These are phyloP conservation scores for Otocyon megalotis DNA, from an alignment of 2,113 vertebrate genomes.

Conservation along the genomic window DNA sequence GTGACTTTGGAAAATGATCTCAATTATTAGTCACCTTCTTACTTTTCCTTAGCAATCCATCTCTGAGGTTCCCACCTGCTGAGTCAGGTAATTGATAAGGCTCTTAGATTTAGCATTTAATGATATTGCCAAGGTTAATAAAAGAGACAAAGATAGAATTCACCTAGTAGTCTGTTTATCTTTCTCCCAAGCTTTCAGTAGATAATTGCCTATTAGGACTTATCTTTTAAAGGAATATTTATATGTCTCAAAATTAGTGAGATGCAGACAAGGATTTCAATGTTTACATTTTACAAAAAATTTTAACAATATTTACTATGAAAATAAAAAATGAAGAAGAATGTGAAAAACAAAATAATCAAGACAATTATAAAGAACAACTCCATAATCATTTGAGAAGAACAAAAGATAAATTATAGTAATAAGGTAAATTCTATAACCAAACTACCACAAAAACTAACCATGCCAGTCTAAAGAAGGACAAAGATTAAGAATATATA, in stretches of 20 bases:
- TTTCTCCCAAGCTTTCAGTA: background rate
- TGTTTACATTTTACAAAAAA: background rate
- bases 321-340: background rate
- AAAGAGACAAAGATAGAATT: background rate
- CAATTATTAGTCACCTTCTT: background rate
- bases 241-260: background rate
- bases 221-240: background rate
- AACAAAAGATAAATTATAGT: background rate
- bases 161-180: background rate
- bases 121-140: background rate
- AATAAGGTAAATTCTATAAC: conserved; percentile 40
- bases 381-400: background rate
- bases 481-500: background rate
- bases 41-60: background rate
- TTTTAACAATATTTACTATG: background rate
- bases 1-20: background rate
- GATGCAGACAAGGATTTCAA: background rate
- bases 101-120: background rate
- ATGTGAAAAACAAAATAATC: background rate
- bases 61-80: background rate
- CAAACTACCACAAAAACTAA: conserved; percentile 23
- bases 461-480: conserved; percentile 35
- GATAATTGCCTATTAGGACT: background rate
- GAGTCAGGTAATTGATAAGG: background rate
- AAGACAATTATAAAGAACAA: background rate